Evolutionary conservation across 2,797 vertebrate species (phyloP).

Genomic region (Austrolebias charrua): DNA sequence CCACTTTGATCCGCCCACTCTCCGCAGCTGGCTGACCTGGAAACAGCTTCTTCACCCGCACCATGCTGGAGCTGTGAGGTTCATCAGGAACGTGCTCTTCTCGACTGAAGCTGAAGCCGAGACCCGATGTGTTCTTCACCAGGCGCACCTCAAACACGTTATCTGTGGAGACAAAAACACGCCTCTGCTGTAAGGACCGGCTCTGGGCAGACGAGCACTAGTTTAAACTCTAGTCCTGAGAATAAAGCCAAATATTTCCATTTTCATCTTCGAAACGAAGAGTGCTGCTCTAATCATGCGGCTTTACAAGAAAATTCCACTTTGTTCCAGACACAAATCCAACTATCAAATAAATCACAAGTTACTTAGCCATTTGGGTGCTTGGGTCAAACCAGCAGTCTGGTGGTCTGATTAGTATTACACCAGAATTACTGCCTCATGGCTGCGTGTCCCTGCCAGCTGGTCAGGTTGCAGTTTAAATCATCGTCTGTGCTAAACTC

Average conservation of each 20-base stretch:
- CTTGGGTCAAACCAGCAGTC: conserved; percentile 3
- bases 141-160: conserved; percentile 92
- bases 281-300: background rate
- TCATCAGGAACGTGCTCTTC: conserved; percentile 86
- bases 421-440: conserved; percentile 1
- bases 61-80: conserved; percentile 84
- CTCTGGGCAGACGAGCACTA: background rate
- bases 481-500: background rate
- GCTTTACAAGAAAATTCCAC: background rate
- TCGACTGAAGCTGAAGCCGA: conserved; percentile 96
- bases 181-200: background rate
- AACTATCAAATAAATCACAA: conserved; percentile 14
- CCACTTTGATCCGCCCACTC: conserved; percentile 88
- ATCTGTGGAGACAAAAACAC: conserved; percentile 73
- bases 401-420: conserved; percentile 3
- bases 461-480: background rate
- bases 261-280: background rate
- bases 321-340: conserved; percentile 6
- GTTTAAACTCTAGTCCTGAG: background rate
- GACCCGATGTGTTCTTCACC: conserved; percentile 93
- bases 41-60: conserved; percentile 96
- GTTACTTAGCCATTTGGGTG: background rate
- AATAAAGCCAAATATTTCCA: background rate
- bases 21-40: conserved; percentile 96
- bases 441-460: background rate